Evolutionary conservation across 1,140 invertebrate genomes (phyloP), one percentile per base, ranked within the genome.

Genomic region (Meloidogyne chitwoodi): DNA sequence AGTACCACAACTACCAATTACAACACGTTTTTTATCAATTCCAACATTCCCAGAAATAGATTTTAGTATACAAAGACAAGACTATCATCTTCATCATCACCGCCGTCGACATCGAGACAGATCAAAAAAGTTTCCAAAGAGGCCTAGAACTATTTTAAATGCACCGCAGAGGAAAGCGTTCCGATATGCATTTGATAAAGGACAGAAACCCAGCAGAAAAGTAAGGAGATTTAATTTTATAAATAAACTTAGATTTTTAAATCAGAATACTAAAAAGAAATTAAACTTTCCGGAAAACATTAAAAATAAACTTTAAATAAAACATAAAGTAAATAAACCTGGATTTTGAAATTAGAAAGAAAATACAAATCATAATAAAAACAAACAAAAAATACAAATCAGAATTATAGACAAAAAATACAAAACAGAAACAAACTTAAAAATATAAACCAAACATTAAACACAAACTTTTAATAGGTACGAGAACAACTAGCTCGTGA

Each of bases 401-500:
- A 48, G 44, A 48, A 41, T 41, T 12, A 14, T 14, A 41, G 5
- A 48, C 1, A 56, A 56, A 56, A 19, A 56, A n/a, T 1, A 56
- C 16, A 56, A 14, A 56, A 4, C n/a, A n/a, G 2, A 26, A 16
- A 16, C 19, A 62, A 11, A 64, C 4, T 22, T 14, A 14, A 24
- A 8, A 24, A 71, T 44, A 19, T n/a, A 64, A 71, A 22, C n/a
- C n/a, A 22, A 71, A 64, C 6, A 67, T 3, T n/a, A 19, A 26
- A 70, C 12, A 16, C 12, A 56, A 14, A 22, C 11, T 38, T 38
- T 38, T 8, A 38, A 41, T n/a, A 77, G 76, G 74, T 78, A 14
- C 62, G 76, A 22, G 76, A 77, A 48, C 76, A 77, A 65, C 89
- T 98, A 65, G 95, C 95, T 11, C 96, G 96, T 88, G 95, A 98